These are phyloP conservation scores for Trichoplusia ni DNA, from an alignment of 1,140 invertebrate species.

Conservation along the genomic window DNA sequence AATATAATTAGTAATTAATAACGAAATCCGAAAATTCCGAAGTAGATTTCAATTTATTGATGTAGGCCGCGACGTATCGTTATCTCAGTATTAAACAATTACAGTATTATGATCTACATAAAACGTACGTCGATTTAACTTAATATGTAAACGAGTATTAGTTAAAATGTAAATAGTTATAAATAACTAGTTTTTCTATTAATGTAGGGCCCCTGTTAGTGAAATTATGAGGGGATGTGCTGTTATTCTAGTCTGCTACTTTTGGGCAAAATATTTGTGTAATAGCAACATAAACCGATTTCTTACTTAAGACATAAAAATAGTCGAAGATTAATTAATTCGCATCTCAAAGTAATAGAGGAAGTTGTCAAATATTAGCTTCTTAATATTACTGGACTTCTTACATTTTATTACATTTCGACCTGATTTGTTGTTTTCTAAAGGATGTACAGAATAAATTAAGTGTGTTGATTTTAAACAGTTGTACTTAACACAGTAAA, in stretches of 20 bases:
- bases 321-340: no score
- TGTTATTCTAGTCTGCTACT: slow-evolving; percentile 29
- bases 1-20: slow-evolving; percentile 32
- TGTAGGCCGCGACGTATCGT: neutral
- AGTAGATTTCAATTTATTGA: slow-evolving; percentile 14
- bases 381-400: no score
- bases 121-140: neutral
- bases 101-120: slow-evolving; percentile 31
- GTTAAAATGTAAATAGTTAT: slow-evolving; percentile 20
- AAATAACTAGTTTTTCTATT: slow-evolving; percentile 4
- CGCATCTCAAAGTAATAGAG: no score
- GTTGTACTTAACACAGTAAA: no score
- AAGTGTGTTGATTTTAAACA: no score
- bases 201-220: neutral
- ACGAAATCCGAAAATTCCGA: slow-evolving; percentile 34
- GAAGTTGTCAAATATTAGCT: no score
- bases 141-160: slow-evolving; percentile 7
- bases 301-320: no score
- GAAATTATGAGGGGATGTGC: slow-evolving; percentile 3
- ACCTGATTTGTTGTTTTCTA: no score
- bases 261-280: slow-evolving; percentile 2
- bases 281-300: no score
- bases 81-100: slow-evolving; percentile 27
- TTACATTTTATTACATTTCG: no score
- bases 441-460: no score